Evolutionary conservation across 2,113 vertebrate species (phyloP).

Genomic region (Vimba vimba): DNA sequence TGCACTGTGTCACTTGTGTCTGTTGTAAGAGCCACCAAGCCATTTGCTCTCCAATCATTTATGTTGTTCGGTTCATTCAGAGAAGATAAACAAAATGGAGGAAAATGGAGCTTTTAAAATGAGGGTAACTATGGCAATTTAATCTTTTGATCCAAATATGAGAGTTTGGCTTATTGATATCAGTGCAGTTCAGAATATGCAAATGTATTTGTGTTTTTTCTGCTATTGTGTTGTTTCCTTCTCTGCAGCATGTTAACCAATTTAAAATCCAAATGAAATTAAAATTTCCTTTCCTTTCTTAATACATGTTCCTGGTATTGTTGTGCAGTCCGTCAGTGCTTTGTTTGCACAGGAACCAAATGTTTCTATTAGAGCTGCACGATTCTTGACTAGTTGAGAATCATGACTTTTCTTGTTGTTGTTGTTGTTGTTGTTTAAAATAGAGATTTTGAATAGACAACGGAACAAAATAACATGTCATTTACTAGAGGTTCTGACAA

Average conservation of each 20-base stretch:
- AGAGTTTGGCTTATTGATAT: not conserved
- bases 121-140: not conserved
- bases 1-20: constrained; percentile 23
- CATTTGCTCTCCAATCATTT: constrained; percentile 25
- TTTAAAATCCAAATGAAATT: constrained; percentile 2
- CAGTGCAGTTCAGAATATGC: not conserved
- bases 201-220: not conserved
- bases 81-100: constrained; percentile 19
- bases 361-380: not conserved
- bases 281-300: not conserved
- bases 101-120: not conserved
- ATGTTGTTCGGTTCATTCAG: constrained; percentile 34
- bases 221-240: not conserved
- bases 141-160: constrained; percentile 3
- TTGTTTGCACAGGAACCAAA: not conserved
- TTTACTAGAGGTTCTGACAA: no score
- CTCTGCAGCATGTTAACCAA: not conserved
- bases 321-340: not conserved
- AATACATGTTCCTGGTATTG: not conserved
- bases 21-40: constrained; percentile 30
- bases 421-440: no score
- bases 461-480: no score
- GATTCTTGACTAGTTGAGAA: no score
- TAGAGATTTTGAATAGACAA: no score
- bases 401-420: no score